These are phyloP conservation scores for Eucera pruinosa DNA, from an alignment of 2,888 invertebrate species.

Conservation along the genomic window DNA sequence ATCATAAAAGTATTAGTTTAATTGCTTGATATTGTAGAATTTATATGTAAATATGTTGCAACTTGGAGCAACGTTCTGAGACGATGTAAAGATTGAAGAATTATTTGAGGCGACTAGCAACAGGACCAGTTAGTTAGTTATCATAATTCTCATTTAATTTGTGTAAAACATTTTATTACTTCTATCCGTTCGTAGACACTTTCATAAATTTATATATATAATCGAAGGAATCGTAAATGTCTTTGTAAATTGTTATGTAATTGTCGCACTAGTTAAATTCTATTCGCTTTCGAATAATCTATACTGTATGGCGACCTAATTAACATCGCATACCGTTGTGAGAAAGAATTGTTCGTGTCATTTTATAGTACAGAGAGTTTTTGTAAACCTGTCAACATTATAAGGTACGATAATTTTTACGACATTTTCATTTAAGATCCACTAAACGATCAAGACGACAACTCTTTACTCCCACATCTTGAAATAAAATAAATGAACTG, in stretches of 20 bases:
- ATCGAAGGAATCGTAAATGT: conserved; percentile 68
- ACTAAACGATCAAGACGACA: background rate
- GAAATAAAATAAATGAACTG: background rate
- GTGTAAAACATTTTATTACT: conserved; percentile 41
- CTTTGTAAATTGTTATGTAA: conserved; percentile 78
- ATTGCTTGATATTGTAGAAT: conserved; percentile 83
- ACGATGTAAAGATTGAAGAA: conserved; percentile 38
- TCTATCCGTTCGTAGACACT: conserved; percentile 48
- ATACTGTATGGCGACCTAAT: conserved; percentile 35
- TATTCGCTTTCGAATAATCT: conserved; percentile 63
- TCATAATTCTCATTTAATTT: conserved; percentile 36
- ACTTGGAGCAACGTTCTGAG: conserved; percentile 70
- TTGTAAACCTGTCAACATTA: conserved; percentile 46
- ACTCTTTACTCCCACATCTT: background rate
- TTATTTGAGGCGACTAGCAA: conserved; percentile 22
- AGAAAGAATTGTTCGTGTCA: conserved; percentile 40
- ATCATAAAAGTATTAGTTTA: conserved; percentile 83
- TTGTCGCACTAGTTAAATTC: conserved; percentile 67
- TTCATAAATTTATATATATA: conserved; percentile 68
- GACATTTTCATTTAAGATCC: conserved; percentile 35
- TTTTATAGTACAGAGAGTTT: conserved; percentile 41
- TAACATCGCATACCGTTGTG: conserved; percentile 11
- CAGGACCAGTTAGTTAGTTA: conserved; percentile 29
- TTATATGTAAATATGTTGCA: conserved; percentile 80
- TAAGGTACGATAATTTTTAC: conserved; percentile 37